Conservation (phyloP, 2,888 invertebrate genomes). For the Microctonus hyperodae region DNA sequence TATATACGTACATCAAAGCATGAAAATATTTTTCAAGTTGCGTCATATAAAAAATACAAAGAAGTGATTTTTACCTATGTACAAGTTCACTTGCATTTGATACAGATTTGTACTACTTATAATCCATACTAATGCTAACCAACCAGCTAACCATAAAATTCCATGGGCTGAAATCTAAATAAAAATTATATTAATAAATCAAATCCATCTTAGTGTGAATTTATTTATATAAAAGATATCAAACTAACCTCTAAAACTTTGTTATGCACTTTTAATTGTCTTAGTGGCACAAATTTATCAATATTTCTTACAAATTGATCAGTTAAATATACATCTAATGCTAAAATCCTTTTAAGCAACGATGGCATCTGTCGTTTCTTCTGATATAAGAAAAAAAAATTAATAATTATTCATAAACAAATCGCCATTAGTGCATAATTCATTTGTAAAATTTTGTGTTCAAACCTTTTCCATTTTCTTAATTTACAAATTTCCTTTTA, state of each 20-base stretch:
- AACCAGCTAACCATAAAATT: slow-evolving; percentile 81
- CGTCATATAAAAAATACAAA: background rate
- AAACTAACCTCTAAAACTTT: slow-evolving; percentile 65
- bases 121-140: slow-evolving; percentile 81
- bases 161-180: slow-evolving; percentile 86
- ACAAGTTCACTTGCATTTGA: slow-evolving; percentile 85
- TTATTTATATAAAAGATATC: no score
- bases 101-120: slow-evolving; percentile 73
- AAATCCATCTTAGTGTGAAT: background rate
- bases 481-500: no score
- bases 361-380: slow-evolving; percentile 54
- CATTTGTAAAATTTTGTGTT: no score
- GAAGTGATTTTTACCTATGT: slow-evolving; percentile 73
- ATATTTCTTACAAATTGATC: slow-evolving; percentile 55
- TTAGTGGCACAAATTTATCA: slow-evolving; percentile 54
- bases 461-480: no score
- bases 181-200: background rate
- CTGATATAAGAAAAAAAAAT: slow-evolving; percentile 15
- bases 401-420: no score
- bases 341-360: slow-evolving; percentile 52
- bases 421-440: no score
- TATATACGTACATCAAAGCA: no score
- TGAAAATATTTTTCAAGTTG: slow-evolving; percentile 26
- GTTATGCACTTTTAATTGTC: slow-evolving; percentile 62
- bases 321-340: slow-evolving; percentile 59